Evolutionary conservation across 2,113 vertebrate genomes (phyloP), one percentile per base, ranked within the genome.

Genomic region (Aegithalos caudatus): DNA sequence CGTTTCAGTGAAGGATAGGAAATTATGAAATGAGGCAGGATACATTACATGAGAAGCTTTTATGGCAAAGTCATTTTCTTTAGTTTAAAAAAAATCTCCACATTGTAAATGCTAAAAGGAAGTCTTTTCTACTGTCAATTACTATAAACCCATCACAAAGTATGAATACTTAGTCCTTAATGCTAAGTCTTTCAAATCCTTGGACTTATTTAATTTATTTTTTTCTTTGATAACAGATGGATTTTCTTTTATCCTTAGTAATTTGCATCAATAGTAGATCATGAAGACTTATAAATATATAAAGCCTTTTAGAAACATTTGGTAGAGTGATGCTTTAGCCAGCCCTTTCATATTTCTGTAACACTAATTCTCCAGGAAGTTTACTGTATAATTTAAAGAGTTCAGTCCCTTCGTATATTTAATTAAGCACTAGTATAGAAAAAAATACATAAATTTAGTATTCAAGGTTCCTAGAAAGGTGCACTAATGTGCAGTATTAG

Each of bases 221-320:
- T 91, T 93, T 92, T 89, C 54, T 97, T 86, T 86, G 71, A 82
- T 95, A 96, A 96, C 87, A 97, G 94, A 97, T 80, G 60, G 70
- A 97, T 97, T 98, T 97, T 82, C 83, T 96, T 97, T 97, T 96
- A 89, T 95, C 86, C 70, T 85, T 80, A 37, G 57, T 73, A 96
- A 96, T 97, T 97, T 95, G 86, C 82, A 95, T 93, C 91, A 92
- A 87, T 96, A 97, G 92, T 92, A 95, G 88, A 95, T 94, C 83
- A 90, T 88, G 74, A 94, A 95, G 90, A 67, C 94, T 84, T 95
- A 97, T 88, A 95, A 96, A 97, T 97, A 94, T 94, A 95, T 96
- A 91, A 97, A 97, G 76, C 58, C 57, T 95, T 98, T 97, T 91
- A 97, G 92, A 97, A 97, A 93, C 86, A 91, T 94, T 97, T 95